These are phyloP conservation scores for Phaedon cochleariae DNA, from an alignment of 2,888 invertebrate species.

Conservation along the genomic window DNA sequence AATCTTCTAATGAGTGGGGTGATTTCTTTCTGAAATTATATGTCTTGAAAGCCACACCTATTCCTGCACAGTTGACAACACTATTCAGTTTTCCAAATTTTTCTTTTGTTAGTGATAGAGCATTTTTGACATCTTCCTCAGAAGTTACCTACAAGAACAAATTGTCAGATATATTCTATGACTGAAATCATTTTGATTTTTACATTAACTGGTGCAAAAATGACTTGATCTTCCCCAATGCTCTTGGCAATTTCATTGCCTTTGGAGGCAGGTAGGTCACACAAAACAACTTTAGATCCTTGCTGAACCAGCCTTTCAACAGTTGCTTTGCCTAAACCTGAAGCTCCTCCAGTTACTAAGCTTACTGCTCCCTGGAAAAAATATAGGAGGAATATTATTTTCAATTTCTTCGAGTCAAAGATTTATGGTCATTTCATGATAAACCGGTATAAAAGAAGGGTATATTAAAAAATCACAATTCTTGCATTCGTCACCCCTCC, in stretches of 20 bases:
- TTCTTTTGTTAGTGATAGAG: slow-evolving; percentile 74
- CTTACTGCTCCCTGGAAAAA: slow-evolving; percentile 77
- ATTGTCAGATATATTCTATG: background rate
- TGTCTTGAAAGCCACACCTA: slow-evolving; percentile 83
- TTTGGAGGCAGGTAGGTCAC: slow-evolving; percentile 86
- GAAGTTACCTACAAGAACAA: slow-evolving; percentile 76
- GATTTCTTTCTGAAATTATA: slow-evolving; percentile 87
- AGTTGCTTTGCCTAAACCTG: slow-evolving; percentile 92
- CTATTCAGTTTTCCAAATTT: slow-evolving; percentile 88
- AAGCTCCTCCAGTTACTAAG: slow-evolving; percentile 96
- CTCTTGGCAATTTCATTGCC: slow-evolving; percentile 80
- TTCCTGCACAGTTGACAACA: slow-evolving; percentile 95
- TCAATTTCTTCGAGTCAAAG: background rate
- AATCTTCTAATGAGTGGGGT: slow-evolving; percentile 79
- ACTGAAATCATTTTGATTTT: slow-evolving; percentile 44
- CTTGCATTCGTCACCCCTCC: too few species aligned
- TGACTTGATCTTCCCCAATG: slow-evolving; percentile 73
- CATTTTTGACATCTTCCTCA: slow-evolving; percentile 80
- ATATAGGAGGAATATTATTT: background rate
- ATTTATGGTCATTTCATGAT: slow-evolving; percentile 1
- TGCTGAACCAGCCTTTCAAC: slow-evolving; percentile 84
- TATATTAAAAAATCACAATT: too few species aligned
- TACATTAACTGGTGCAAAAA: slow-evolving; percentile 88
- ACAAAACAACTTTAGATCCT: slow-evolving; percentile 87
- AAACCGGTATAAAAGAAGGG: background rate